A percentile compares a stretch with the other conserved stretches of the same genome.
These are phyloP conservation scores for Tupiocoris notatus DNA, from an alignment of 2,888 invertebrate species.

Conservation along the genomic window DNA sequence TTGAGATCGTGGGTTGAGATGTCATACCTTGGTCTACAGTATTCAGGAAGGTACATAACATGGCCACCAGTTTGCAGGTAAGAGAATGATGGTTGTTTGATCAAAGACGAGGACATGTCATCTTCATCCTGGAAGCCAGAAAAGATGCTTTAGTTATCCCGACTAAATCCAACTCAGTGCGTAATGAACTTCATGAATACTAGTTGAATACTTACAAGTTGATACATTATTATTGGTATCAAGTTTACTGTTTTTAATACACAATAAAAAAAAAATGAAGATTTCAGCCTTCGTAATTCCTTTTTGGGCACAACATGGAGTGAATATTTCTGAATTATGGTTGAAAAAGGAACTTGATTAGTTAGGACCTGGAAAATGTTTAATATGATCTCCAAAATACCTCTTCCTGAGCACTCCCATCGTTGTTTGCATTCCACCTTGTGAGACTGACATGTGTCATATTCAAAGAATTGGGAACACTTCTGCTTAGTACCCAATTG, in stretches of 20 bases:
- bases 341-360: background rate
- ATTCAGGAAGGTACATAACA: conserved; percentile 74
- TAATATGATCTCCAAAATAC: background rate
- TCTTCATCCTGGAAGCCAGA: conserved; percentile 53
- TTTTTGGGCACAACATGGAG: too few species aligned
- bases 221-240: too few species aligned
- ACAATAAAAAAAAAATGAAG: too few species aligned
- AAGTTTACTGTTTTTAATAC: too few species aligned
- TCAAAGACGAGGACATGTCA: conserved; percentile 50
- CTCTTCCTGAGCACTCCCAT: conserved; percentile 12
- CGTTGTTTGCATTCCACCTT: conserved; percentile 33
- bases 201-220: too few species aligned
- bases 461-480: conserved; percentile 74
- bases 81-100: conserved; percentile 57
- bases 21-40: conserved; percentile 48
- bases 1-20: background rate
- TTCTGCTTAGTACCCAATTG: conserved; percentile 80
- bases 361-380: background rate
- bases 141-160: too few species aligned
- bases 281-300: too few species aligned
- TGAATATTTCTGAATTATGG: too few species aligned
- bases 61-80: conserved; percentile 68
- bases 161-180: too few species aligned
- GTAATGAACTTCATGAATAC: too few species aligned
- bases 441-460: conserved; percentile 28